Percentiles rank a stretch among this genome's conserved stretches.
Evolutionary conservation across 2,113 vertebrate species (phyloP).

Genomic region (Cricetomys ansorgei): DNA sequence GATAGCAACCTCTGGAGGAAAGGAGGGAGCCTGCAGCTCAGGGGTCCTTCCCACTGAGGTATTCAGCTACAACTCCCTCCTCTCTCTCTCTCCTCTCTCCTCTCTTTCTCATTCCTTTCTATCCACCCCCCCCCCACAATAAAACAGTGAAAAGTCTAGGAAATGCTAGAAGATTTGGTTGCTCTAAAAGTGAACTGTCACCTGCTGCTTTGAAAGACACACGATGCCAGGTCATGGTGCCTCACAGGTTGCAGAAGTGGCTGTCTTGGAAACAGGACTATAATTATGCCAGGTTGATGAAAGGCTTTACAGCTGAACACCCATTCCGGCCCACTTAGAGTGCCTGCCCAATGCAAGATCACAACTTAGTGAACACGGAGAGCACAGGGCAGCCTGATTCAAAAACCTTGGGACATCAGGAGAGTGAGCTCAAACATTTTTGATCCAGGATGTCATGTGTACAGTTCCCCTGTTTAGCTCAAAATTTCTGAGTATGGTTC

Average conservation of each 20-base stretch:
- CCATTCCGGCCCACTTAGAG: neutral
- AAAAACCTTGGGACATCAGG: neutral
- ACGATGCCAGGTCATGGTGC: neutral
- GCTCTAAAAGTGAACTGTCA: neutral
- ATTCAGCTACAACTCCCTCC: neutral
- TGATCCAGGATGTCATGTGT: neutral
- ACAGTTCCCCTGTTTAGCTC: neutral
- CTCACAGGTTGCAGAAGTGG: neutral
- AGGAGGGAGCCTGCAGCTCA: neutral
- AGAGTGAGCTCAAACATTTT: neutral
- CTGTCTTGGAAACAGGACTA: neutral
- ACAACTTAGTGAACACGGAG: neutral
- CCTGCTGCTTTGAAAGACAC: neutral
- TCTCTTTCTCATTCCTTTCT: neutral
- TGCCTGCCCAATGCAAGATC: neutral
- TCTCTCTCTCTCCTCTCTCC: neutral
- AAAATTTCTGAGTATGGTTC: neutral
- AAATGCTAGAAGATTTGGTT: constrained; percentile 20
- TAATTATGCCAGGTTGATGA: neutral
- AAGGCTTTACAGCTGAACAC: neutral
- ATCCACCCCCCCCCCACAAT: neutral
- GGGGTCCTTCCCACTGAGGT: constrained; percentile 37
- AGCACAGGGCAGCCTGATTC: neutral
- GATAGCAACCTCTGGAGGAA: constrained; percentile 42
- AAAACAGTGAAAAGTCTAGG: neutral